Percentiles rank a stretch among this genome's conserved stretches.
These are phyloP conservation scores for Pseudomyrmex dendroicus DNA, from an alignment of 1,140 invertebrate genomes.

Conservation along the genomic window DNA sequence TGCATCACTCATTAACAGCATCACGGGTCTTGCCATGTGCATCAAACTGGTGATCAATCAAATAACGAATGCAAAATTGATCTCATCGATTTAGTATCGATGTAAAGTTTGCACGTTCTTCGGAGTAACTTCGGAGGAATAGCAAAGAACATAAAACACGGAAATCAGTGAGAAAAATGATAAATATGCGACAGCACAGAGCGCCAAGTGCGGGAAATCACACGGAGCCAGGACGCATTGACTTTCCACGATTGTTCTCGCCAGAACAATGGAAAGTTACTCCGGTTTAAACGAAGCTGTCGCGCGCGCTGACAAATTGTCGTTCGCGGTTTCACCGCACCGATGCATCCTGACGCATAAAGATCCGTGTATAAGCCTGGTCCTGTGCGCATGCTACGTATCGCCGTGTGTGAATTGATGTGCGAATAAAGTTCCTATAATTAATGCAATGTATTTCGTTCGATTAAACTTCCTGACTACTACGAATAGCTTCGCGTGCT, in stretches of 20 bases:
- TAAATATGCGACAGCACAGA: constrained; percentile 5
- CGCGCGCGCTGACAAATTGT: constrained; percentile 69
- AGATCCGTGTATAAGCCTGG: neutral
- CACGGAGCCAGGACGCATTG: constrained; percentile 22
- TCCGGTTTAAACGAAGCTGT: constrained; percentile 71
- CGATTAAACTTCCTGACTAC: neutral
- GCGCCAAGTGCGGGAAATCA: constrained; percentile 27
- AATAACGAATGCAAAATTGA: neutral
- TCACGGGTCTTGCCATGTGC: constrained; percentile 33
- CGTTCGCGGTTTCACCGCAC: constrained; percentile 57
- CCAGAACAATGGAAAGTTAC: constrained; percentile 71
- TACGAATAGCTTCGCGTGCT: neutral
- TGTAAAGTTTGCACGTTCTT: neutral
- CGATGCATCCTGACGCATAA: constrained; percentile 35
- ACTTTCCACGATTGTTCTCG: constrained; percentile 65
- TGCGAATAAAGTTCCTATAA: neutral
- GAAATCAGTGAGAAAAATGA: constrained; percentile 16
- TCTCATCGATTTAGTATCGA: constrained; percentile 10
- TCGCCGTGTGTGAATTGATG: neutral
- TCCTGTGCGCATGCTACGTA: neutral
- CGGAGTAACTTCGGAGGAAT: neutral
- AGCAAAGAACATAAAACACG: neutral
- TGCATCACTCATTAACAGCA: constrained; percentile 56
- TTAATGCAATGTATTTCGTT: no score
- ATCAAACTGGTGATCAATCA: neutral